These are phyloP conservation scores for Cyanistes caeruleus DNA, from an alignment of 2,113 vertebrate species.

Conservation along the genomic window DNA sequence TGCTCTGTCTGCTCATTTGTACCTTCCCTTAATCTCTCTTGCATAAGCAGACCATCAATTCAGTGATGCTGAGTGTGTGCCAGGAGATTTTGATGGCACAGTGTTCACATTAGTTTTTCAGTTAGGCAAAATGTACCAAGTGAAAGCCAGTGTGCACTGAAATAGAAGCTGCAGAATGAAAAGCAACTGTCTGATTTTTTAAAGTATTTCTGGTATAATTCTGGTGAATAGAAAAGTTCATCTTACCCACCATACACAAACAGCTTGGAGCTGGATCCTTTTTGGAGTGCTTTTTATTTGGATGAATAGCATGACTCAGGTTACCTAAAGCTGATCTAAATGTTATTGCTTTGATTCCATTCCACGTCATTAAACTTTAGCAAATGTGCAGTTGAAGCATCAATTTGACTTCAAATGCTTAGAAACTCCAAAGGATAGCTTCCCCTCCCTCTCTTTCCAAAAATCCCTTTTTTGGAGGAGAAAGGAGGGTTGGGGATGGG, in stretches of 20 bases:
- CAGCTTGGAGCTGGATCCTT: not conserved
- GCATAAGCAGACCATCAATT: conserved; percentile 24
- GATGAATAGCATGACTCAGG: conserved; percentile 9
- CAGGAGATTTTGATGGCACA: conserved; percentile 20
- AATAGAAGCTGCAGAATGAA: not conserved
- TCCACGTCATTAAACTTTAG: conserved; percentile 65
- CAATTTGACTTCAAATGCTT: conserved; percentile 36
- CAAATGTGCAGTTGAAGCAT: conserved; percentile 48
- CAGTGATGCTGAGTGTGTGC: not conserved
- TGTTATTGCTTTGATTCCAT: conserved; percentile 57
- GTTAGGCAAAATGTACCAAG: not conserved
- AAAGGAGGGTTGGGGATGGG: not conserved
- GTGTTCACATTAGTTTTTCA: not conserved
- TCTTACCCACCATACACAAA: not conserved
- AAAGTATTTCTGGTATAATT: not conserved
- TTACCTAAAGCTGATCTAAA: conserved; percentile 40
- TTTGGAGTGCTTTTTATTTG: not conserved
- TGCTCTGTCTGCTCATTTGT: not conserved
- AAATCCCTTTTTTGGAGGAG: not conserved
- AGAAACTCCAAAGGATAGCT: not conserved
- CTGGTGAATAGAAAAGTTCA: not conserved
- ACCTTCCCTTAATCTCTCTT: conserved; percentile 48
- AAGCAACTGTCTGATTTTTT: not conserved
- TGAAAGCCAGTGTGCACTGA: not conserved
- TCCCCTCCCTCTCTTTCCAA: not conserved